Conservation (phyloP, 1,140 invertebrate species). For the Yoshiicerus persimilis region DNA sequence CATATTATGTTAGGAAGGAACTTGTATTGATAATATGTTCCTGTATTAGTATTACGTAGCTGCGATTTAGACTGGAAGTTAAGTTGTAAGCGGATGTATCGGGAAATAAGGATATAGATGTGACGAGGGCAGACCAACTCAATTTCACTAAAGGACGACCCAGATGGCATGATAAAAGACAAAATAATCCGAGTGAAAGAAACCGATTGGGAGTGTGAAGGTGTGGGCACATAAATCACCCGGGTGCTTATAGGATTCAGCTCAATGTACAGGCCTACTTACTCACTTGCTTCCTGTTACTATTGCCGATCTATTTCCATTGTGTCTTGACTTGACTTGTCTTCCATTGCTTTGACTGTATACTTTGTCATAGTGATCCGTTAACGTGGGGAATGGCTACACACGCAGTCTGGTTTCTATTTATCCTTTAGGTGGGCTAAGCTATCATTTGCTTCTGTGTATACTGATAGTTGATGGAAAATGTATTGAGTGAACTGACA, state of each 20-base stretch:
- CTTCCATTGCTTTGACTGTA: neutral
- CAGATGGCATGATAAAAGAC: conserved; percentile 45
- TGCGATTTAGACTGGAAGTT: neutral
- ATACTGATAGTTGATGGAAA: too few species aligned
- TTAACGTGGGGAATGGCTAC: neutral
- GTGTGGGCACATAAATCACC: conserved; percentile 44
- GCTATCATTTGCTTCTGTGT: neutral
- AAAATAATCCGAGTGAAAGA: conserved; percentile 47
- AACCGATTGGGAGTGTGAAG: conserved; percentile 37
- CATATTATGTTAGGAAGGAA: neutral
- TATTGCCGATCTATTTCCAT: neutral
- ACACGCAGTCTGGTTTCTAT: neutral
- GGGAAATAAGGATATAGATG: neutral
- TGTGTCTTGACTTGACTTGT: neutral
- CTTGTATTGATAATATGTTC: too few species aligned
- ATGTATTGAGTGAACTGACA: neutral
- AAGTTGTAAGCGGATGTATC: neutral
- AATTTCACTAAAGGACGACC: conserved; percentile 38
- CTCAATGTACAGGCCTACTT: neutral
- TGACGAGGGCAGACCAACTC: conserved; percentile 4
- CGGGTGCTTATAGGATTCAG: neutral
- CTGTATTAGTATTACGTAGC: neutral
- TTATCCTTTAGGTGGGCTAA: neutral
- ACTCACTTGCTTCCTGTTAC: neutral
- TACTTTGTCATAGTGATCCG: neutral